Conservation (phyloP, 1,140 invertebrate genomes). For the Contarinia nasturtii region DNA sequence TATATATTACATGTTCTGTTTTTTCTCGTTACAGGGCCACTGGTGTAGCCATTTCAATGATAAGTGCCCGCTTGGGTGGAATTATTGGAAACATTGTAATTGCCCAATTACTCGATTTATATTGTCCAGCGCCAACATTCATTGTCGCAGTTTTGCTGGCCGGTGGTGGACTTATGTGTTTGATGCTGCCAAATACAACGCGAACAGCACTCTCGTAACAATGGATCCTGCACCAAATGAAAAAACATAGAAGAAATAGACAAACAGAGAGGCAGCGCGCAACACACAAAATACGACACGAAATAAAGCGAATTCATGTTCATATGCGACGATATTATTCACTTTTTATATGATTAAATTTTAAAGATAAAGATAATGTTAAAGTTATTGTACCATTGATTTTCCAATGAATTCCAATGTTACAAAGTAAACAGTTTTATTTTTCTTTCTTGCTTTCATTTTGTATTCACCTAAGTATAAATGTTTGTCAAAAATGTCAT, state of each 20-base stretch:
- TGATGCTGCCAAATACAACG: constrained; percentile 71
- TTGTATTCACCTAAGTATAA: background rate
- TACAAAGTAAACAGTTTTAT: no score
- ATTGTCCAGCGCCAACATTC: constrained; percentile 68
- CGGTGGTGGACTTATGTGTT: constrained; percentile 61
- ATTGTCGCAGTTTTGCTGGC: constrained; percentile 63
- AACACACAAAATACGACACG: background rate
- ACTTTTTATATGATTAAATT: no score
- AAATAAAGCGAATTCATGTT: no score
- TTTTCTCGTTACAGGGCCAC: constrained; percentile 39
- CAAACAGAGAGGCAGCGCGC: background rate
- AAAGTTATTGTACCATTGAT: background rate
- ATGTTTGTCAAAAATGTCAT: no score
- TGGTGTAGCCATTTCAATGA: constrained; percentile 71
- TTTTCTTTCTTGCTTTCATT: background rate
- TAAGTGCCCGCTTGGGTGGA: constrained; percentile 61
- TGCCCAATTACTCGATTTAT: constrained; percentile 56
- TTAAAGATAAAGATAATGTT: no score
- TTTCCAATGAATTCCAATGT: background rate
- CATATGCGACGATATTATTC: no score
- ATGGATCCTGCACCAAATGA: no score
- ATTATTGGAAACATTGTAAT: constrained; percentile 78
- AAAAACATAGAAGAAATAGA: no score
- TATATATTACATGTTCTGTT: background rate
- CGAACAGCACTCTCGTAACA: constrained; percentile 51